Percentiles rank a stretch among this genome's conserved stretches.
These are phyloP conservation scores for Zophobas atratus DNA, from an alignment of 1,140 invertebrate species.

Conservation along the genomic window DNA sequence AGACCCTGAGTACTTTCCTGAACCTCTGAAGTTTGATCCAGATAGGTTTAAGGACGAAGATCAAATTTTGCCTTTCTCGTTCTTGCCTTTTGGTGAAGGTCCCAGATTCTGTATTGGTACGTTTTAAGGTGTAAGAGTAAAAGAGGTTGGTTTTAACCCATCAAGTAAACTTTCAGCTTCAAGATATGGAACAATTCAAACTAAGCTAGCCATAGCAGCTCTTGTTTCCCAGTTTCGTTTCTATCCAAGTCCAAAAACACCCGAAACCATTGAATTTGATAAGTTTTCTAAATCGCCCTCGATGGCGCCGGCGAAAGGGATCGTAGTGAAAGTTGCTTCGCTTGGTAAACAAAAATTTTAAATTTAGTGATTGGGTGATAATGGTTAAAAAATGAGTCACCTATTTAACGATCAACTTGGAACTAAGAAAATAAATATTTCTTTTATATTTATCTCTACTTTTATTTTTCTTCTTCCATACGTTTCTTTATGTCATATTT, in stretches of 20 bases:
- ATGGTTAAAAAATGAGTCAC: no score
- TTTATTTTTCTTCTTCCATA: no score
- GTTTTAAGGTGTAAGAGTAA: not conserved
- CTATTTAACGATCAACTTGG: no score
- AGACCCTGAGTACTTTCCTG: conserved; percentile 71
- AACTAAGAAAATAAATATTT: no score
- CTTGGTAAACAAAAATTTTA: no score
- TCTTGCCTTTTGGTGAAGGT: conserved; percentile 73
- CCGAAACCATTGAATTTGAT: conserved; percentile 22
- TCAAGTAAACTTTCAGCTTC: not conserved
- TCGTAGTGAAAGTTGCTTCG: conserved; percentile 2
- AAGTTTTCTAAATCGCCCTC: conserved; percentile 12
- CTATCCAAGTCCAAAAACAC: conserved; percentile 30
- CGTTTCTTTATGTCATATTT: no score
- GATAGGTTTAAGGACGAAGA: conserved; percentile 72
- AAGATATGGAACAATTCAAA: conserved; percentile 67
- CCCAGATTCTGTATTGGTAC: conserved; percentile 72
- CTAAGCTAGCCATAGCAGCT: conserved; percentile 36
- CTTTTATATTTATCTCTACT: no score
- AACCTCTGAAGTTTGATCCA: conserved; percentile 76
- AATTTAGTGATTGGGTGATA: no score
- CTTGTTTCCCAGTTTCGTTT: conserved; percentile 56
- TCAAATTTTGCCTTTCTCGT: conserved; percentile 67
- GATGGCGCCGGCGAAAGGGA: not conserved
- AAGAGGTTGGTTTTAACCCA: not conserved